Evolutionary conservation across 2,888 invertebrate genomes (phyloP), one percentile per base, ranked within the genome.

Genomic region (Chrysolina americana): DNA sequence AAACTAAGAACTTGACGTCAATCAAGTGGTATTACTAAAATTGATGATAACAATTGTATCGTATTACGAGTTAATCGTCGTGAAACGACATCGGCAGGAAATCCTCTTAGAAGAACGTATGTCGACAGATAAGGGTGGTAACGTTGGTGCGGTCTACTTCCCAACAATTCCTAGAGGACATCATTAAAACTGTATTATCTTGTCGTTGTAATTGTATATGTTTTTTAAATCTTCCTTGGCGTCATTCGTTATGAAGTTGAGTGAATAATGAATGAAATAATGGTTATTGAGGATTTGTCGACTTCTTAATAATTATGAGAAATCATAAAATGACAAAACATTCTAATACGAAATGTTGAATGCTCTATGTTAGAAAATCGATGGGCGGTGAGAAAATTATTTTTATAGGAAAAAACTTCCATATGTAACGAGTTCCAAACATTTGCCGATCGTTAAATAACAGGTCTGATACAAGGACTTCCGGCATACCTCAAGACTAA

Each of bases 41-140:
- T 68, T 19, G 10, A 53, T 19, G 68, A 41, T 53, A 68, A 68
- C 53, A 68, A 68, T 53, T 41, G 53, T 56, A 68, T 68, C 68
- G 41, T 21, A 68, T 68, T 68, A 36, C 66, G 9, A 41, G 17
- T 68, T 63, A 68, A 74, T 74, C 59, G 65, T 63, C 19, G 41
- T 63, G 56, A 48, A 65, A 63, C 63, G 44, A 63, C 19, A 68
- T 69, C 23, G 48, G 47, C 23, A 66, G 71, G 23, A 50, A 76
- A 78, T 76, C 78, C 74, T 75, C 78, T 78, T 76, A 73, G 21
- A 68, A 19, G n/a, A 59, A 41, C 68, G 64, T 36, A 68, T 71
- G 75, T 69, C 71, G 41, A 53, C 53, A 9, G 36, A 36, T n/a
- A 28, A 59, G 59, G 59, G 59, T 59, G 36, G 28, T 59, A 59